Conservation (phyloP, 1,140 invertebrate species). For the Sinonovacula constricta region DNA sequence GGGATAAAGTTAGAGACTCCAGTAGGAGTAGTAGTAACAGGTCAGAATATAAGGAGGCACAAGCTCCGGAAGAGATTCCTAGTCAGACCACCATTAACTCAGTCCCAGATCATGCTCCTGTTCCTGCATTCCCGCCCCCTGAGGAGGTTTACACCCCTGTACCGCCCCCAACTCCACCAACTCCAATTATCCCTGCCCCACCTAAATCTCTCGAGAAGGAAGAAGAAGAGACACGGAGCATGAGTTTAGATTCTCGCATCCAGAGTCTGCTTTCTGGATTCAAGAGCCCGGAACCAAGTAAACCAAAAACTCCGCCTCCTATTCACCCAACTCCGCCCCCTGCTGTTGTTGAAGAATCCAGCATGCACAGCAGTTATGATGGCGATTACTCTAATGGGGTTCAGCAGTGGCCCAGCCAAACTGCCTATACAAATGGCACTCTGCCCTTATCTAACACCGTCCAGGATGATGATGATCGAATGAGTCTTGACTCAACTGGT, state of each 20-base stretch:
- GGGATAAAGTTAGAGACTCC: constrained; percentile 21
- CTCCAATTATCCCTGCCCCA: constrained; percentile 62
- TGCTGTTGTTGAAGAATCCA: neutral
- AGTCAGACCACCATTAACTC: constrained; percentile 14
- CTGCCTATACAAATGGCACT: constrained; percentile 5
- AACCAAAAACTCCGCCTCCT: constrained; percentile 52
- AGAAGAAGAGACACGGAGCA: constrained; percentile 74
- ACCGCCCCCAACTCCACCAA: constrained; percentile 51
- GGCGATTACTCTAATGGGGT: neutral
- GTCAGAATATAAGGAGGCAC: no score
- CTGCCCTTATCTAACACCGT: neutral
- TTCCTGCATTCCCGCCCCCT: neutral
- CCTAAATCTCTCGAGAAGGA: constrained; percentile 54
- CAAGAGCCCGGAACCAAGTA: constrained; percentile 55
- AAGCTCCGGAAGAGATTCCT: no score
- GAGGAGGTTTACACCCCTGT: constrained; percentile 9
- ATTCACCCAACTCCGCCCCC: neutral
- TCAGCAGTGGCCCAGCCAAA: neutral
- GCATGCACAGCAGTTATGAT: no score
- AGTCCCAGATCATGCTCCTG: neutral
- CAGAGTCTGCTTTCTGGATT: constrained; percentile 85
- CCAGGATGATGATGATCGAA: constrained; percentile 84
- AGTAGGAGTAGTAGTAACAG: no score
- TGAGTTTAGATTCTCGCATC: constrained; percentile 87
- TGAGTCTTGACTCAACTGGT: constrained; percentile 91